phyloP scores from a whole-genome alignment of 2,113 vertebrate genomes.

The Opisthocomus hoazin region DNA sequence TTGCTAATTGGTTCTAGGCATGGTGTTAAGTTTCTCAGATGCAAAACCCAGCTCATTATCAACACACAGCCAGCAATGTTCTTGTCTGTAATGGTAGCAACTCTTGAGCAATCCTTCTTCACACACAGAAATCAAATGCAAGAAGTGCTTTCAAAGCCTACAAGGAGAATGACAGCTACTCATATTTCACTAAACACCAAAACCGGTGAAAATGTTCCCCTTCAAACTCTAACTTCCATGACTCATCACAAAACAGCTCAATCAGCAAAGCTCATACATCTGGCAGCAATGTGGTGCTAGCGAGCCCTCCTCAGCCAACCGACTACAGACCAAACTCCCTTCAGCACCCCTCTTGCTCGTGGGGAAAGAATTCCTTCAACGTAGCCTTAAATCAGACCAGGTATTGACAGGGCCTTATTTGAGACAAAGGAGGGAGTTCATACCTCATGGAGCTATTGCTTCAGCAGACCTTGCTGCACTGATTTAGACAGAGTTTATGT shows the following conservation, averaged over 20 bases:
- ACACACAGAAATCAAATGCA: slow-evolving; percentile 2
- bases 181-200: not conserved
- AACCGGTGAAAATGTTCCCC: slow-evolving; percentile 17
- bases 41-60: not conserved
- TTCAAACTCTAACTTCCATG: slow-evolving; percentile 33
- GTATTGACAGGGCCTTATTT: slow-evolving; percentile 44
- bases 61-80: not conserved
- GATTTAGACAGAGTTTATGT: slow-evolving; percentile 20
- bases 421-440: not conserved
- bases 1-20: not conserved
- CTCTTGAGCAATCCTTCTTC: slow-evolving; percentile 1
- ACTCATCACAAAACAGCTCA: slow-evolving; percentile 58
- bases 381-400: slow-evolving; percentile 27
- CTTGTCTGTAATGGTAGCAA: not conserved
- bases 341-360: not conserved
- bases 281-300: slow-evolving; percentile 42
- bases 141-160: not conserved
- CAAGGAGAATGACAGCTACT: slow-evolving; percentile 22
- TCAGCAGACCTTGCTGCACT: slow-evolving; percentile 15
- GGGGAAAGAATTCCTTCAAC: slow-evolving; percentile 14
- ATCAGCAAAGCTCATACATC: slow-evolving; percentile 45
- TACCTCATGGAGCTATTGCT: slow-evolving; percentile 24
- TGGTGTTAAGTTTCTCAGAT: not conserved
- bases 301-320: not conserved
- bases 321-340: not conserved